phyloP scores from a whole-genome alignment of 2,888 invertebrate species.

The Cremastobaeus sp. region DNA sequence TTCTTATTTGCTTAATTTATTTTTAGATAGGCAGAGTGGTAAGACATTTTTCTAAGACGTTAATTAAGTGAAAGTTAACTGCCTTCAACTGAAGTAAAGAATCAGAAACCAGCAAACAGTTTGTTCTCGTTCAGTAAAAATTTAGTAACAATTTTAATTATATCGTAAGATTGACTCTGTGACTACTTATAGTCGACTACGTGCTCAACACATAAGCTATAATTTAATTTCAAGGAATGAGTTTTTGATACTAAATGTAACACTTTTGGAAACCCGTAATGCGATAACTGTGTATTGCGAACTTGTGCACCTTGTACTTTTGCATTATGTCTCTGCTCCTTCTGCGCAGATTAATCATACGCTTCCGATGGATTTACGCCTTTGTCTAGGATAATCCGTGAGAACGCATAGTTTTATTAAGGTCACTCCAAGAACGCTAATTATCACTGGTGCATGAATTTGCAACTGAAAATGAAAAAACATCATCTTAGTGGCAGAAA shows the following conservation, averaged over 20 bases:
- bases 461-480: constrained; percentile 31
- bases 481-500: neutral
- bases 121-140: constrained; percentile 34
- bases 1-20: no score
- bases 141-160: constrained; percentile 47
- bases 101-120: constrained; percentile 16
- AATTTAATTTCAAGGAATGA: constrained; percentile 45
- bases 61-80: constrained; percentile 18
- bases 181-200: constrained; percentile 49
- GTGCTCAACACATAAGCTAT: constrained; percentile 58
- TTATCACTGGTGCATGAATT: constrained; percentile 48
- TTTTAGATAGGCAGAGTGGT: no score
- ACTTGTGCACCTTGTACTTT: constrained; percentile 60
- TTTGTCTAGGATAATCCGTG: constrained; percentile 28
- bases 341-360: constrained; percentile 17
- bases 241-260: constrained; percentile 44
- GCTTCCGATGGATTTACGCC: constrained; percentile 15
- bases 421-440: constrained; percentile 53
- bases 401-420: constrained; percentile 42
- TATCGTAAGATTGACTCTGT: constrained; percentile 36
- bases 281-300: constrained; percentile 54
- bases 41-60: no score
- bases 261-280: constrained; percentile 52
- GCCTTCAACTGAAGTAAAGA: neutral
- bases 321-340: constrained; percentile 33